These are phyloP conservation scores for Chamaea fasciata DNA, from an alignment of 2,113 vertebrate genomes.

Conservation along the genomic window DNA sequence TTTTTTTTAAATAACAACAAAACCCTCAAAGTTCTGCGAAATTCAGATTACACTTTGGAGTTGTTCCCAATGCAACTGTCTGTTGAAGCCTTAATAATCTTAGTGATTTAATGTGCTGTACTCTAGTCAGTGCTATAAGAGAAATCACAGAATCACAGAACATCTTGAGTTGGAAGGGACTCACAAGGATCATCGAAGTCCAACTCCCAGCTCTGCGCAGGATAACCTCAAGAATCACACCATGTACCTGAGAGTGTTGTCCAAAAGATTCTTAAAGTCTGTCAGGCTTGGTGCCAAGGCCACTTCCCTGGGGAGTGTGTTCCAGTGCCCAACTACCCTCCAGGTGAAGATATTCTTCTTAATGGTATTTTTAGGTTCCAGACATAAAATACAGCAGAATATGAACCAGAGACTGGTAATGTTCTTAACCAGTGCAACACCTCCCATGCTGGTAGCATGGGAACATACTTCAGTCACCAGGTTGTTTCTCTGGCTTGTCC, in stretches of 20 bases:
- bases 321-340: background rate
- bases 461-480: no score
- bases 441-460: no score
- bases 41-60: background rate
- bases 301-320: background rate
- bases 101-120: background rate
- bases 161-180: background rate
- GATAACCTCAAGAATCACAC: background rate
- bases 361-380: background rate
- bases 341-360: background rate
- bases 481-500: background rate
- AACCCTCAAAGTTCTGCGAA: background rate
- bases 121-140: background rate
- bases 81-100: background rate
- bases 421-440: no score
- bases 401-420: no score
- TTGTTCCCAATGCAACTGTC: background rate
- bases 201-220: background rate
- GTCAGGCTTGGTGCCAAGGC: background rate
- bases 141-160: background rate
- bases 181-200: background rate
- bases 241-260: no score
- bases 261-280: background rate
- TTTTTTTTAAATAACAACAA: background rate
- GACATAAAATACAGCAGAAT: background rate